Evolutionary conservation across 2,888 invertebrate genomes (phyloP).

Genomic region (Drosophila testacea): DNA sequence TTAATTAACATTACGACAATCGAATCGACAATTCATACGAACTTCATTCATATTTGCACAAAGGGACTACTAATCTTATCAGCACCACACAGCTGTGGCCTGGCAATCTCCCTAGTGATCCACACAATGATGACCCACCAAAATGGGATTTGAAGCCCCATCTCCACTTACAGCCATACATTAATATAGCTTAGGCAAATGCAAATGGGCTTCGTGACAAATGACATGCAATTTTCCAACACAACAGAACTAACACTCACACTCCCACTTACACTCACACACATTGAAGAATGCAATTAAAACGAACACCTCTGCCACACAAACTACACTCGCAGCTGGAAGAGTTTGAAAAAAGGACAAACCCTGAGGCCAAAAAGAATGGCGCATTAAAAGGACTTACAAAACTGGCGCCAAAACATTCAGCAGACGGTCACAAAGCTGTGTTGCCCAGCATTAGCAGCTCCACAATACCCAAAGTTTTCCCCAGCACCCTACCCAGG

Average conservation of each 20-base stretch:
- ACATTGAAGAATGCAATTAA: slow-evolving; percentile 72
- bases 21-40: slow-evolving; percentile 5
- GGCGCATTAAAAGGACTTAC: slow-evolving; percentile 60
- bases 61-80: slow-evolving; percentile 5
- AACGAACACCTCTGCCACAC: slow-evolving; percentile 60
- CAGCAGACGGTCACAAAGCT: slow-evolving; percentile 64
- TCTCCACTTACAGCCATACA: slow-evolving; percentile 46
- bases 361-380: slow-evolving; percentile 35
- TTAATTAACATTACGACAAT: slow-evolving; percentile 9
- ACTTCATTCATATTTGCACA: slow-evolving; percentile 13
- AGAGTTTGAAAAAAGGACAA: slow-evolving; percentile 36
- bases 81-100: not conserved
- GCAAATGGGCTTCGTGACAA: slow-evolving; percentile 74
- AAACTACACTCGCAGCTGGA: slow-evolving; percentile 36
- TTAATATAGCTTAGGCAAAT: slow-evolving; percentile 77
- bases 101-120: slow-evolving; percentile 19
- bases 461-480: slow-evolving; percentile 29
- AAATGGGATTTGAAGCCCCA: slow-evolving; percentile 17
- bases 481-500: slow-evolving; percentile 14
- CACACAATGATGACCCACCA: slow-evolving; percentile 17
- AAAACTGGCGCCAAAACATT: slow-evolving; percentile 60
- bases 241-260: slow-evolving; percentile 35
- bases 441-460: slow-evolving; percentile 46
- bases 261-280: not conserved
- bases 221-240: slow-evolving; percentile 76